A percentile compares a stretch with the other conserved stretches of the same genome.
phyloP scores from a whole-genome alignment of 2,113 vertebrate species.

The Salvator merianae region DNA sequence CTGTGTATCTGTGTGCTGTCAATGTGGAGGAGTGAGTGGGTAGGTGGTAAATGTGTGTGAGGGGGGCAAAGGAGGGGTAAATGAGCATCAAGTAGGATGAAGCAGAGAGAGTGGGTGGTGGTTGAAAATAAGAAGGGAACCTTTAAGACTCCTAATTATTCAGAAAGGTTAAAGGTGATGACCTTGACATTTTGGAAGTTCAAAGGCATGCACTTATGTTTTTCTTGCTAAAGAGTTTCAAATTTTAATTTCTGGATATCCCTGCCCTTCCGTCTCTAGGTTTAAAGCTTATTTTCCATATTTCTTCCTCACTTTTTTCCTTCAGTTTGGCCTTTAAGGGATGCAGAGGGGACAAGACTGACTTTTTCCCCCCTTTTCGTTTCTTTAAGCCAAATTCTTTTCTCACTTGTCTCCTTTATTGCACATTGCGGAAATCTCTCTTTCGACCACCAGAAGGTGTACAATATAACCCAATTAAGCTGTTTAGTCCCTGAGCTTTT shows the following conservation, averaged over 20 bases:
- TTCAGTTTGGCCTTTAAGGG: slow-evolving; percentile 62
- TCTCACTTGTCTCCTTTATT: slow-evolving; percentile 79
- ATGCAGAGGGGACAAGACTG: slow-evolving; percentile 55
- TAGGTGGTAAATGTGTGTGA: background rate
- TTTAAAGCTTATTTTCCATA: slow-evolving; percentile 35
- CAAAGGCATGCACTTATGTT: slow-evolving; percentile 86
- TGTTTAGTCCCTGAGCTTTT: slow-evolving; percentile 93
- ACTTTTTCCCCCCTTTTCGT: slow-evolving; percentile 10
- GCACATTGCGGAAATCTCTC: slow-evolving; percentile 86
- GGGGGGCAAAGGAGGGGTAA: background rate
- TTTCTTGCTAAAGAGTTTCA: slow-evolving; percentile 68
- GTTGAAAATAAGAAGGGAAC: slow-evolving; percentile 82
- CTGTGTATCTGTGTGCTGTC: slow-evolving; percentile 52
- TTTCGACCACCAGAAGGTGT: slow-evolving; percentile 85
- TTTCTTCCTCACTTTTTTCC: slow-evolving; percentile 52
- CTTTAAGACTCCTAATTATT: slow-evolving; percentile 86
- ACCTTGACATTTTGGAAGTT: slow-evolving; percentile 94
- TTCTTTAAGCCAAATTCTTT: slow-evolving; percentile 68
- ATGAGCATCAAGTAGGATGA: slow-evolving; percentile 10
- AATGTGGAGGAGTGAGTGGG: slow-evolving; percentile 12
- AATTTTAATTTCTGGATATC: slow-evolving; percentile 46
- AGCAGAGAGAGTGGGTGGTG: slow-evolving; percentile 74
- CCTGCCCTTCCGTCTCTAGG: slow-evolving; percentile 33
- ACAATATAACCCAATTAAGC: slow-evolving; percentile 98
- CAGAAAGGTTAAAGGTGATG: slow-evolving; percentile 90